Evolutionary conservation across 2,888 invertebrate genomes (phyloP), one percentile per base, ranked within the genome.

Genomic region (Ormyrus rosae): DNA sequence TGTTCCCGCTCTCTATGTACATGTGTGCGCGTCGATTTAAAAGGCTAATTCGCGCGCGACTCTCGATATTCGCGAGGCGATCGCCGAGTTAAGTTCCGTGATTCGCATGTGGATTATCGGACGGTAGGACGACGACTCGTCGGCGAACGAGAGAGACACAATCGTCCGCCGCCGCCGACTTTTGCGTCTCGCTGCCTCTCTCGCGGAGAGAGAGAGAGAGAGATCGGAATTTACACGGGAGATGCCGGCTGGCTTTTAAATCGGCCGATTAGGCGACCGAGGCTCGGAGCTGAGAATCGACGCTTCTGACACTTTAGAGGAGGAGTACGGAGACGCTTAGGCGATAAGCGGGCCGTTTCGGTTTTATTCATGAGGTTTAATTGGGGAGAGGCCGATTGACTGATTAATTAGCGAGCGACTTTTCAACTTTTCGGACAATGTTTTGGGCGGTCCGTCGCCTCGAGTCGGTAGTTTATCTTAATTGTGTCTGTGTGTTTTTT

Each of bases 191-290:
- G 11, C 19, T 6, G 19, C 11, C 53, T 5, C 6, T 34, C 11
- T 67, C 7, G 19, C 13, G 0, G 13, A 5, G 10, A 6, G 61
- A 10, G 45, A 6, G 45, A 6, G 34, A 4, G 11, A 6, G 46
- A 34, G 65, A 64, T 19, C n/a, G 34, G n/a, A 61, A 71, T 71
- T 71, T 71, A 71, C 50, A 71, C 61, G 34, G 51, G 51, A 6
- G 0, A 50, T 10, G 56, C 9, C 50, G 58, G 19, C 1, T 70
- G 70, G 70, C 13, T 70, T 70, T 70, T 70, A 70, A 70, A 70
- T 10, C 48, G n/a, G 8, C 70, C 50, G 48, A 58, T 58, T 53
- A 55, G 13, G 53, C 10, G 34, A 1, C 34, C 13, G 53, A 10
- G 53, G 8, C 67, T 1, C 11, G 67, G 67, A n/a, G 6, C 1